phyloP scores from a whole-genome alignment of 1,140 invertebrate genomes.

The Coenobita brevimanus region DNA sequence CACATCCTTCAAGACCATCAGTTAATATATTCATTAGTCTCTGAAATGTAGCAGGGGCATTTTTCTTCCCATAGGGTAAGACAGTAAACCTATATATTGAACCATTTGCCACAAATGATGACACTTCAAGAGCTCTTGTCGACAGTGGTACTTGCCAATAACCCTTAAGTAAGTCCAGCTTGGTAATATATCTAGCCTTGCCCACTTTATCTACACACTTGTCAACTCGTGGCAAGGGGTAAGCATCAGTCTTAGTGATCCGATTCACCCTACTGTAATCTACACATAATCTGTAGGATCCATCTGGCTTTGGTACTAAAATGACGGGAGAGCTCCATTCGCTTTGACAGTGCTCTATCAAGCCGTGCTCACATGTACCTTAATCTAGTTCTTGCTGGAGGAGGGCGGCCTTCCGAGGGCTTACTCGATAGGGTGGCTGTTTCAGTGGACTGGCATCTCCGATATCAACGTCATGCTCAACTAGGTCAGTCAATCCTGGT shows the following conservation, averaged over 20 bases:
- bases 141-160: conserved; percentile 12
- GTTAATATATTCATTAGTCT: not conserved
- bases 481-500: not conserved
- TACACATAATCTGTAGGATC: no score
- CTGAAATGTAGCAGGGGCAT: not conserved
- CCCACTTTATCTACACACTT: conserved; percentile 1
- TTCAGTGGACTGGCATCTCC: not conserved
- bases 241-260: not conserved
- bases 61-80: not conserved
- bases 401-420: not conserved
- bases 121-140: not conserved
- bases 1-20: not conserved
- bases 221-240: not conserved
- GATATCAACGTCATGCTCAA: conserved; percentile 5
- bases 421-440: not conserved
- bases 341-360: not conserved
- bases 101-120: not conserved
- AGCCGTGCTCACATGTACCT: not conserved
- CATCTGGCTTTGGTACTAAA: no score
- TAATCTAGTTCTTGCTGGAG: not conserved
- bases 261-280: no score
- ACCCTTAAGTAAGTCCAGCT: not conserved
- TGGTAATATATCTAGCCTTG: not conserved
- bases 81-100: not conserved
- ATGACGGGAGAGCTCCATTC: conserved; percentile 8